phyloP scores from a whole-genome alignment of 2,888 invertebrate species.

The Torymus tubicola region DNA sequence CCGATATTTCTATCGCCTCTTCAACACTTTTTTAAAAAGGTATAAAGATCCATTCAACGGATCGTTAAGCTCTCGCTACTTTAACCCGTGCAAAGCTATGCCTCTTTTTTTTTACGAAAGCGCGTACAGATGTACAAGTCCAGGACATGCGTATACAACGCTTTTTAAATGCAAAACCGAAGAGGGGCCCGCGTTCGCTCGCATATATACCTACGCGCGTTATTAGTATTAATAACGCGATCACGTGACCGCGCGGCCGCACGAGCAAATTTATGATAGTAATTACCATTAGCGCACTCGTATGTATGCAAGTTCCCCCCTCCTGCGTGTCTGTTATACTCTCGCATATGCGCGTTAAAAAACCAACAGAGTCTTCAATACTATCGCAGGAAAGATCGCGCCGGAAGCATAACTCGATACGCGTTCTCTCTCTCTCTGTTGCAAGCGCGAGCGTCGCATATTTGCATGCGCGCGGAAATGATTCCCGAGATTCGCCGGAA shows the following conservation, averaged over 20 bases:
- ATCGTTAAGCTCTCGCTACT: conserved; percentile 38
- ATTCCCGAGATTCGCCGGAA: conserved; percentile 67
- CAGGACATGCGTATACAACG: background rate
- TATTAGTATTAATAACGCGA: conserved; percentile 54
- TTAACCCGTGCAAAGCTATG: conserved; percentile 30
- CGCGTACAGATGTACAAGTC: background rate
- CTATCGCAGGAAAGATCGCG: conserved; percentile 63
- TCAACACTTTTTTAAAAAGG: conserved; percentile 6
- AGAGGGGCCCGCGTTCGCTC: background rate
- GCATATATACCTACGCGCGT: conserved; percentile 1
- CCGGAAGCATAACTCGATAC: conserved; percentile 67
- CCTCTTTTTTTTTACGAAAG: conserved; percentile 16
- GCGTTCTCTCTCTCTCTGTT: conserved; percentile 39
- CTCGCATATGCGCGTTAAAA: conserved; percentile 12
- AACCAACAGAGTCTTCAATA: conserved; percentile 56
- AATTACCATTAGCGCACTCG: conserved; percentile 55
- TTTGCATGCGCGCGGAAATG: conserved; percentile 73
- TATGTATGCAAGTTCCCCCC: conserved; percentile 3
- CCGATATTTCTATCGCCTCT: no score
- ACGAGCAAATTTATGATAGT: conserved; percentile 51
- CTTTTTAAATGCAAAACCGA: conserved; percentile 38
- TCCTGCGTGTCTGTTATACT: background rate
- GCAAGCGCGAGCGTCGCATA: conserved; percentile 68
- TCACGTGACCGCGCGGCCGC: conserved; percentile 46
- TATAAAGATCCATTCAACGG: conserved; percentile 44